A percentile compares a stretch with the other conserved stretches of the same genome.
These are phyloP conservation scores for Drosophila falleni DNA, from an alignment of 2,888 invertebrate species.

Conservation along the genomic window DNA sequence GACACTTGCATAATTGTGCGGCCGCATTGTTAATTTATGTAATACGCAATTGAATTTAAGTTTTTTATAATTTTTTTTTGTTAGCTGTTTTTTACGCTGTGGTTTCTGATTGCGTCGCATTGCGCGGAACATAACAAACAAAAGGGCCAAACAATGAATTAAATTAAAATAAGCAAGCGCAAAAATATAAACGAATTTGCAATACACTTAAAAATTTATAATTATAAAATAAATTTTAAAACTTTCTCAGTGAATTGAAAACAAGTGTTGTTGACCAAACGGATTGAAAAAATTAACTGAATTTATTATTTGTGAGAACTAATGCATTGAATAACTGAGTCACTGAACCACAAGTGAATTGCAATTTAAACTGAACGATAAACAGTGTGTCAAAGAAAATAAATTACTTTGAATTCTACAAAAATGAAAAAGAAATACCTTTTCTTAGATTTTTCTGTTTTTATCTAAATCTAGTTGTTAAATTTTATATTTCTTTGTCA, in stretches of 20 bases:
- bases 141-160: conserved; percentile 31
- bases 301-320: neutral
- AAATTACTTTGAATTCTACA: too few relatives aligned
- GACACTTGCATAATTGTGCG: conserved; percentile 79
- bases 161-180: conserved; percentile 1
- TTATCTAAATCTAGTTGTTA: too few relatives aligned
- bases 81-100: conserved; percentile 52
- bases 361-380: too few relatives aligned
- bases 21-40: conserved; percentile 69
- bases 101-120: conserved; percentile 42
- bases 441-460: too few relatives aligned
- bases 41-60: conserved; percentile 79
- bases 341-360: neutral
- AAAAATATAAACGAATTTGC: conserved; percentile 1
- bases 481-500: too few relatives aligned
- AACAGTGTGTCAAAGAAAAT: too few relatives aligned
- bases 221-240: neutral
- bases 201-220: conserved; percentile 27
- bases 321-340: neutral
- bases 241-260: neutral
- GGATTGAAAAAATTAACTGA: neutral
- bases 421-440: too few relatives aligned
- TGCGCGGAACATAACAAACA: conserved; percentile 27
- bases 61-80: conserved; percentile 37
- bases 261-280: neutral